Percentiles rank a stretch among this genome's conserved stretches.
These are phyloP conservation scores for Myopa testacea DNA, from an alignment of 2,888 invertebrate species.

Conservation along the genomic window DNA sequence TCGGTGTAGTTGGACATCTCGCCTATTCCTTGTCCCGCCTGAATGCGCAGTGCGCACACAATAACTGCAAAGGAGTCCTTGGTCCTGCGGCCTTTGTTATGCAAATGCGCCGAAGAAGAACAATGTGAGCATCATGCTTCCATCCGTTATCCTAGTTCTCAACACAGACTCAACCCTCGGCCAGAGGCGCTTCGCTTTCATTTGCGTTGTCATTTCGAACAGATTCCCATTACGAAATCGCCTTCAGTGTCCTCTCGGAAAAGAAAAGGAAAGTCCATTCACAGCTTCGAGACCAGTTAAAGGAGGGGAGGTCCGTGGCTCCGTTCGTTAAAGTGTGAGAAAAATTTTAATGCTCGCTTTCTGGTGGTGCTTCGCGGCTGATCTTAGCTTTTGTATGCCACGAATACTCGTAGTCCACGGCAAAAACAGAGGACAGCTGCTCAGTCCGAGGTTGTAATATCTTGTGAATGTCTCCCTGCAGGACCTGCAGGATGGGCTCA, in stretches of 20 bases:
- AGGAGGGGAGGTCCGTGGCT: background rate
- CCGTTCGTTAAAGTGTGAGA: background rate
- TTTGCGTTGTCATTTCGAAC: slow-evolving; percentile 16
- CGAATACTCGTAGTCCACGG: too few relatives aligned
- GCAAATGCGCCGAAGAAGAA: slow-evolving; percentile 21
- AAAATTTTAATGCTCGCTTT: background rate
- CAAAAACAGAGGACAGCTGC: too few relatives aligned
- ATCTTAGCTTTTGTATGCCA: too few relatives aligned
- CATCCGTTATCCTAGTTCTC: background rate
- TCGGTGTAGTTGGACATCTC: slow-evolving; percentile 34
- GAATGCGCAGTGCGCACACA: slow-evolving; percentile 25
- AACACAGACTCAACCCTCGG: background rate
- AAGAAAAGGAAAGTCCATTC: slow-evolving; percentile 8
- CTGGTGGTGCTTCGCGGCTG: too few relatives aligned
- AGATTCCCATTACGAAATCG: background rate
- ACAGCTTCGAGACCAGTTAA: background rate
- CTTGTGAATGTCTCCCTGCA: too few relatives aligned
- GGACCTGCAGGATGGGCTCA: too few relatives aligned
- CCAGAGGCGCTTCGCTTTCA: background rate
- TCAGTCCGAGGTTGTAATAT: too few relatives aligned
- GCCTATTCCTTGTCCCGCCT: slow-evolving; percentile 31
- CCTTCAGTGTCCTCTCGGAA: background rate
- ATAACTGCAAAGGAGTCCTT: slow-evolving; percentile 11
- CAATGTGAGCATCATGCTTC: slow-evolving; percentile 4
- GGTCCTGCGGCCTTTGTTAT: slow-evolving; percentile 24